A percentile compares a stretch with the other conserved stretches of the same genome.
phyloP scores from a whole-genome alignment of 2,113 vertebrate species.

The Brachyhypopomus gauderio region DNA sequence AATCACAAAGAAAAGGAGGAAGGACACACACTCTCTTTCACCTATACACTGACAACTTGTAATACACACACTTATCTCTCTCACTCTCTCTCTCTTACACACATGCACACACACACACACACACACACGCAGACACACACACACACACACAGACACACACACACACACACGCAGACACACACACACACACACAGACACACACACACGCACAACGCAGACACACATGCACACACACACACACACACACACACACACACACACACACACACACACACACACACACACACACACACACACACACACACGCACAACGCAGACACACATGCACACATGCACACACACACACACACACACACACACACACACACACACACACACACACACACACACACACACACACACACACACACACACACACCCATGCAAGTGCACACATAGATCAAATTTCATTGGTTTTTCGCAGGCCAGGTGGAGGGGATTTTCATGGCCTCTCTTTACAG shows the following conservation, averaged over 20 bases:
- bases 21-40: neutral
- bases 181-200: neutral
- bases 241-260: no score
- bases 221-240: neutral
- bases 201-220: neutral
- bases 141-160: no score
- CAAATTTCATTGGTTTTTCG: slow-evolving; percentile 34
- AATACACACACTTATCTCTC: neutral
- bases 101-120: neutral
- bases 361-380: no score
- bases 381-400: neutral
- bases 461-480: slow-evolving; percentile 42
- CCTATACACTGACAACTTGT: neutral
- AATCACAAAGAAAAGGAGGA: slow-evolving; percentile 38
- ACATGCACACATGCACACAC: neutral
- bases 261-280: no score
- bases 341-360: neutral
- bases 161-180: neutral
- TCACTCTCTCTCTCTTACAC: neutral
- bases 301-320: slow-evolving; percentile 4
- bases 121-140: no score
- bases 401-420: slow-evolving; percentile 6
- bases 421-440: slow-evolving; percentile 33
- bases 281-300: neutral
- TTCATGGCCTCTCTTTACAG: slow-evolving; percentile 41